Evolutionary conservation across 35 echinoderm and acorn worm genomes (phyloP).

Genomic region (Ophiothrix spiculata): DNA sequence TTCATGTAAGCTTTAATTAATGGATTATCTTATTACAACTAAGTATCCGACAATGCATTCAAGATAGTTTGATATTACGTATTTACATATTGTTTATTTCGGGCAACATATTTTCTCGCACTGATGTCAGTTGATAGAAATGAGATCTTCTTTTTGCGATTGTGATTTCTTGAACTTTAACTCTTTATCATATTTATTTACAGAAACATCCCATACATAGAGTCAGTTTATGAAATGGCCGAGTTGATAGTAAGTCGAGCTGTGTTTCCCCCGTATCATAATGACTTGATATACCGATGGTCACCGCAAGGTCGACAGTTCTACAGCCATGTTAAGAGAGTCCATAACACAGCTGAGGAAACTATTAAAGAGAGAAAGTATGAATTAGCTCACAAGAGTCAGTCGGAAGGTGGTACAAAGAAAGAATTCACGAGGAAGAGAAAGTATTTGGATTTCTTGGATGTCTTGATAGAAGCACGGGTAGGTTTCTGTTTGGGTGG

Average conservation of each 20-base stretch:
- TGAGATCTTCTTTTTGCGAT: too few species aligned
- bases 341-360: not conserved
- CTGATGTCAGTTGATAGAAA: too few species aligned
- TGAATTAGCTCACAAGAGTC: not conserved
- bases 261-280: not conserved
- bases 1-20: too few species aligned
- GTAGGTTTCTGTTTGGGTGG: too few species aligned
- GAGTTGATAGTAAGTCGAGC: not conserved
- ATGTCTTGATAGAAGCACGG: not conserved
- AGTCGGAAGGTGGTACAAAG: not conserved
- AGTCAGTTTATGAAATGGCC: not conserved
- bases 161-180: not conserved
- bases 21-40: too few species aligned
- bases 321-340: not conserved
- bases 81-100: too few species aligned
- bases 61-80: too few species aligned
- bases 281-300: not conserved
- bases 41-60: too few species aligned
- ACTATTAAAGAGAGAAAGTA: not conserved
- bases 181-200: not conserved
- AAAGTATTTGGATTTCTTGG: not conserved
- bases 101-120: too few species aligned
- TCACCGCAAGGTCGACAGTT: not conserved
- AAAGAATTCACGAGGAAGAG: not conserved
- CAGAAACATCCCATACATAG: conserved; percentile 4